Evolutionary conservation across 2,888 invertebrate genomes (phyloP), one percentile per base, ranked within the genome.

Genomic region (Furcula furcula): DNA sequence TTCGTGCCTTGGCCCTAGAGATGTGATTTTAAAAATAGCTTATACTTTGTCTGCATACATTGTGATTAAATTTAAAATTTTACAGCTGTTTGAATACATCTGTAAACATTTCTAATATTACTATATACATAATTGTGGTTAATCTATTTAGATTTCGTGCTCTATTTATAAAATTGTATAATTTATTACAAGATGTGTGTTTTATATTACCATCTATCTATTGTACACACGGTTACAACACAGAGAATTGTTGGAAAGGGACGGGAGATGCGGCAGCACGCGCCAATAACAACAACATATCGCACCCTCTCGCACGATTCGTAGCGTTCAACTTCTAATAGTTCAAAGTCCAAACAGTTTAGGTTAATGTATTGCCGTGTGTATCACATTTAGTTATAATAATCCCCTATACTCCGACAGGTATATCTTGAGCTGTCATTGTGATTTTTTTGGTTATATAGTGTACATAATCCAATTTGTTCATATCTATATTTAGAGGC

Each of bases 1-100:
- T 67, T 74, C 76, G 87, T 87, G 87, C 87, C 87, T 87, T 87
- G 71, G 77, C 77, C 80, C 74, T 78, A 72, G 68, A 73, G 62
- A 78, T 68, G 80, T 84, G 80, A 80, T 80, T 80, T 65, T 50
- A 59, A 67, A 60, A 55, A 50, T 56, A 57, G 58, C 57, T 32
- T 46, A 47, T 40, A 46, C 38, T 31, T 47, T 46, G 37, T 35
- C 42, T 45, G 42, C 44, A 34, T 49, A 59, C 42, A 50, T 42
- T 47, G 45, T 46, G 36, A 47, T 40, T 45, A 52, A 51, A 38
- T 42, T 51, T 42, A 52, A 46, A 59, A 57, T 57, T 55, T 68
- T 64, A 62, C 49, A 62, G 59, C 36, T 48, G 49, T 58, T 46
- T 53, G 36, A 45, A 53, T 54, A 56, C 59, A 52, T 56, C 52